These are phyloP conservation scores for Teleogryllus occipitalis DNA, from an alignment of 1,140 invertebrate species.

Conservation along the genomic window DNA sequence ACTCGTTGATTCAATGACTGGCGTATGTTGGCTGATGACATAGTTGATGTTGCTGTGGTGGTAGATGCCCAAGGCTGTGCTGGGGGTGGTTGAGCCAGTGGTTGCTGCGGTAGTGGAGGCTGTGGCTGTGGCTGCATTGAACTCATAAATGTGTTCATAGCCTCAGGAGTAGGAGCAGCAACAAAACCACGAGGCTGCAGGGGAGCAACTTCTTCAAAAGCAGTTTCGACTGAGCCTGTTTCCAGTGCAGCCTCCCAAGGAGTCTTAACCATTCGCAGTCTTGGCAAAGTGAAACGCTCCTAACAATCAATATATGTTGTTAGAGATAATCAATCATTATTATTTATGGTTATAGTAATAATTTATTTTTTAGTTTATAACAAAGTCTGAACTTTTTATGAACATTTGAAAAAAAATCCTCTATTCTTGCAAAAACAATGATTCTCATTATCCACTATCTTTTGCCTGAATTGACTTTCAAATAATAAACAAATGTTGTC, in stretches of 20 bases:
- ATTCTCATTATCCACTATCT: too few relatives aligned
- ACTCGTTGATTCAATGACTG: neutral
- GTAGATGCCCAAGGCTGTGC: constrained; percentile 41
- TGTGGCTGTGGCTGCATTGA: neutral
- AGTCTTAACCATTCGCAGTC: constrained; percentile 52
- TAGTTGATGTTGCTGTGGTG: constrained; percentile 36
- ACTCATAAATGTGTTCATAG: constrained; percentile 10
- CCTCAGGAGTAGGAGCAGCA: constrained; percentile 13
- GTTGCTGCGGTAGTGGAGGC: constrained; percentile 29
- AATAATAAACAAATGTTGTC: too few relatives aligned
- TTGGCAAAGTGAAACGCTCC: constrained; percentile 49
- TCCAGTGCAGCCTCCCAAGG: constrained; percentile 67
- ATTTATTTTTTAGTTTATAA: too few relatives aligned
- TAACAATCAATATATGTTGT: constrained; percentile 26
- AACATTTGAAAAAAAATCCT: too few relatives aligned
- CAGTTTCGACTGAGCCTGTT: constrained; percentile 57
- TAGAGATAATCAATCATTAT: too few relatives aligned
- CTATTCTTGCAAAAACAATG: too few relatives aligned
- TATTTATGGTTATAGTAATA: too few relatives aligned
- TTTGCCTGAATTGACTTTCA: too few relatives aligned
- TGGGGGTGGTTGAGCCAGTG: constrained; percentile 26
- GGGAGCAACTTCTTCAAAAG: constrained; percentile 47
- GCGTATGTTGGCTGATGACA: constrained; percentile 35
- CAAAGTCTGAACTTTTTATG: too few relatives aligned
- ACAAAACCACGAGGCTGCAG: constrained; percentile 16